These are phyloP conservation scores for Dreissena polymorpha DNA, from an alignment of 1,140 invertebrate species.

Conservation along the genomic window DNA sequence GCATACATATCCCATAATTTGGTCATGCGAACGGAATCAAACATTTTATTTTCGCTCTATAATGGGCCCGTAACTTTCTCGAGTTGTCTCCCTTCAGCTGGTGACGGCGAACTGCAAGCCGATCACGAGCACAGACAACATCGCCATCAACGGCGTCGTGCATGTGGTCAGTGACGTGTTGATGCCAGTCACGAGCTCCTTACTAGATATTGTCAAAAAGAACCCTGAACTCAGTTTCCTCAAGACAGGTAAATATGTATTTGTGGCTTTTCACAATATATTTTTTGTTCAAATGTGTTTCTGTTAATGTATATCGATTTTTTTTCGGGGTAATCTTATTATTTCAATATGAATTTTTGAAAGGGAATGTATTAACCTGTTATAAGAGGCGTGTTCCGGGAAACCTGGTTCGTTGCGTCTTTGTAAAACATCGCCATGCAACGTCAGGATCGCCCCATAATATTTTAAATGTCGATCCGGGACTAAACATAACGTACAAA, in stretches of 20 bases:
- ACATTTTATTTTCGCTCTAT: too few species aligned
- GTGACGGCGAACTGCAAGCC: constrained; percentile 85
- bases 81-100: constrained; percentile 62
- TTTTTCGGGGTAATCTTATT: constrained; percentile 1
- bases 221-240: constrained; percentile 81
- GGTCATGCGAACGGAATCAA: too few species aligned
- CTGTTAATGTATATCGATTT: background rate
- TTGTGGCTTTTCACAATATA: too few species aligned
- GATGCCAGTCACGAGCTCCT: constrained; percentile 79
- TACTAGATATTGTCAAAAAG: constrained; percentile 80
- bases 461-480: too few species aligned
- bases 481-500: too few species aligned
- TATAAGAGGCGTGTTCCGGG: too few species aligned
- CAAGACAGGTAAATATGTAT: constrained; percentile 77
- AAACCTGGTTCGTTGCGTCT: too few species aligned
- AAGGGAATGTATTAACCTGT: too few species aligned
- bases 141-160: constrained; percentile 82
- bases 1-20: too few species aligned
- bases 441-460: too few species aligned
- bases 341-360: background rate
- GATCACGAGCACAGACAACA: constrained; percentile 82
- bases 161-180: constrained; percentile 82
- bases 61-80: too few species aligned
- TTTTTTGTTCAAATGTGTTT: background rate
- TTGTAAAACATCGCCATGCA: too few species aligned